A percentile compares a stretch with the other conserved stretches of the same genome.
These are phyloP conservation scores for Mormyrops attenuatus DNA, from an alignment of 2,797 vertebrate genomes.

Conservation along the genomic window DNA sequence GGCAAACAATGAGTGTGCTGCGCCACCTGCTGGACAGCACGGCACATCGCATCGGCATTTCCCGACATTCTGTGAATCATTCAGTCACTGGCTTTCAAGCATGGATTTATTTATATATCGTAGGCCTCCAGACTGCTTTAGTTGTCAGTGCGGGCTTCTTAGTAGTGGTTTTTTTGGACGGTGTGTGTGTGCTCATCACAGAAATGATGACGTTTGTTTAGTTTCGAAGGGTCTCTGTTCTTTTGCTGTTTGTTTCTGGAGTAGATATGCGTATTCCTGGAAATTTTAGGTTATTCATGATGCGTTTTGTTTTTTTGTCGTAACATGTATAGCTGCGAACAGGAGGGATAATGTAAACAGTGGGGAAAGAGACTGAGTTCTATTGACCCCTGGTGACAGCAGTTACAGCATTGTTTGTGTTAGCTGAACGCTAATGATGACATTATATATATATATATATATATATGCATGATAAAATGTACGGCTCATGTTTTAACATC, in stretches of 20 bases:
- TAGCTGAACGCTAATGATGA: background rate
- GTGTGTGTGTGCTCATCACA: background rate
- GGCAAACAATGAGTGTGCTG: background rate
- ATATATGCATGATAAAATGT: background rate
- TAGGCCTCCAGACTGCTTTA: background rate
- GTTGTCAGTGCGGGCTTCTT: background rate
- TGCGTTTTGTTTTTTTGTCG: background rate
- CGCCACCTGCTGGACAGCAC: constrained; percentile 49
- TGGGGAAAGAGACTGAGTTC: background rate
- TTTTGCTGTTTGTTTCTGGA: background rate
- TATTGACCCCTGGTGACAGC: background rate
- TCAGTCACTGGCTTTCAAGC: background rate
- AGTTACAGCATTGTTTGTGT: background rate
- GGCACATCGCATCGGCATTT: constrained; percentile 17
- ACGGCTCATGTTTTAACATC: background rate
- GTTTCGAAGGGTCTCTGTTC: background rate
- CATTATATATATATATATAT: background rate
- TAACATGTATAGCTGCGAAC: background rate
- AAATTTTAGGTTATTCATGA: background rate
- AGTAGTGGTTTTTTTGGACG: background rate
- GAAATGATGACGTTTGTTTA: constrained; percentile 1
- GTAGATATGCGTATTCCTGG: background rate
- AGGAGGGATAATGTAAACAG: background rate
- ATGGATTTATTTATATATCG: background rate
- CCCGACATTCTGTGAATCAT: background rate